These are phyloP conservation scores for Drosophila ezoana DNA, from an alignment of 2,888 invertebrate genomes.

Conservation along the genomic window DNA sequence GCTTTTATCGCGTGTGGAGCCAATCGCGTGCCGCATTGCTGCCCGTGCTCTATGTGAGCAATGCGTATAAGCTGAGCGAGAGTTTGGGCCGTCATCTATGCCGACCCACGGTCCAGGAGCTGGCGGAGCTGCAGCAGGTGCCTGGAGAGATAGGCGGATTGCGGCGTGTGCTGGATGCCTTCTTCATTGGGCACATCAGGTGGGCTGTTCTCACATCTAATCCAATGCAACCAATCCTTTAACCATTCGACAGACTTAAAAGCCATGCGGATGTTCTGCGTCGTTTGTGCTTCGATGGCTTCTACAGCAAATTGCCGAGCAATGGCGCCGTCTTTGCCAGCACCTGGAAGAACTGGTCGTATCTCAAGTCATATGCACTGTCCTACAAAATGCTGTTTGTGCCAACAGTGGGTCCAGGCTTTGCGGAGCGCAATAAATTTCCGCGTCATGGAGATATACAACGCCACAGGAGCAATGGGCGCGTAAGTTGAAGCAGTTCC, in stretches of 20 bases:
- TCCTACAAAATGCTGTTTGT: conserved; percentile 88
- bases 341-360: conserved; percentile 87
- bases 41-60: conserved; percentile 89
- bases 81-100: conserved; percentile 76
- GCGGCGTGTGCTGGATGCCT: conserved; percentile 86
- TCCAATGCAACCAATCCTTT: background rate
- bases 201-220: conserved; percentile 27
- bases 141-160: conserved; percentile 83
- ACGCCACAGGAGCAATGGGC: conserved; percentile 84
- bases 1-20: conserved; percentile 83
- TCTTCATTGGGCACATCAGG: conserved; percentile 87
- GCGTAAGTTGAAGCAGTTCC: conserved; percentile 66
- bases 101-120: conserved; percentile 30
- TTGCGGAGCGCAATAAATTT: conserved; percentile 87
- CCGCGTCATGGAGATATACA: conserved; percentile 83
- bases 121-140: background rate
- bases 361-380: conserved; percentile 86
- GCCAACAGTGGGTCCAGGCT: conserved; percentile 90
- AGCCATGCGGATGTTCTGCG: conserved; percentile 86
- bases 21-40: conserved; percentile 78
- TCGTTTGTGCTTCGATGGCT: conserved; percentile 87
- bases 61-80: conserved; percentile 87
- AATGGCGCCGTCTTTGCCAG: conserved; percentile 89
- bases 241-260: conserved; percentile 73
- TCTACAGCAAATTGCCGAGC: conserved; percentile 89